Conservation (phyloP, 1,140 invertebrate genomes). For the Callitettix versicolor region DNA sequence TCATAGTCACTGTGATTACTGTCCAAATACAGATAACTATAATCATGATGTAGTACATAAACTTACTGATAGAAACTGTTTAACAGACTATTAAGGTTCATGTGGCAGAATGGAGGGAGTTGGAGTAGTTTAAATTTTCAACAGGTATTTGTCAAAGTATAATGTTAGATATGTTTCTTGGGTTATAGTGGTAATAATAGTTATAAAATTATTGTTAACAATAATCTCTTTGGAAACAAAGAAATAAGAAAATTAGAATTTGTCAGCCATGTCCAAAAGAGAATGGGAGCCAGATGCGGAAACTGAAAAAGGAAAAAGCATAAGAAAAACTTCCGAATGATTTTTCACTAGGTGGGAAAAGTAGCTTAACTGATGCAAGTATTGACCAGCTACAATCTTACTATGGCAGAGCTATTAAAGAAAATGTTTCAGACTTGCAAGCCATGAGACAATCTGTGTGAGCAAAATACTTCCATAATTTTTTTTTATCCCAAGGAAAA, state of each 20-base stretch:
- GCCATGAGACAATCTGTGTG: constrained; percentile 30
- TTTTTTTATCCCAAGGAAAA: constrained; percentile 23
- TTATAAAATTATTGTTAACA: constrained; percentile 3
- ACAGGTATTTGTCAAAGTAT: constrained; percentile 5
- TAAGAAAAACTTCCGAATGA: constrained; percentile 15
- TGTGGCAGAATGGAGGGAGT: constrained; percentile 11
- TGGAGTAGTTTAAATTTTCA: constrained; percentile 3
- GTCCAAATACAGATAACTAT: too few species aligned
- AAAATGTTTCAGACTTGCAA: constrained; percentile 24
- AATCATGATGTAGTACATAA: too few species aligned
- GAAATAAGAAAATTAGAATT: constrained; percentile 12
- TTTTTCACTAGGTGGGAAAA: constrained; percentile 11
- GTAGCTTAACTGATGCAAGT: constrained; percentile 14
- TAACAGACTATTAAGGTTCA: constrained; percentile 1
- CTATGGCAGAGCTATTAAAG: constrained; percentile 18
- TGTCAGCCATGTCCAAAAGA: constrained; percentile 14
- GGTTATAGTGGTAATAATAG: constrained; percentile 8
- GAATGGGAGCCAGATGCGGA: constrained; percentile 17
- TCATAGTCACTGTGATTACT: too few species aligned
- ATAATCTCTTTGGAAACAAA: constrained; percentile 5
- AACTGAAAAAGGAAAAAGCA: constrained; percentile 4
- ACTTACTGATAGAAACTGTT: not conserved
- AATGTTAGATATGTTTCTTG: constrained; percentile 10
- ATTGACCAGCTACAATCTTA: constrained; percentile 17
- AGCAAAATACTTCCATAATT: constrained; percentile 29